Evolutionary conservation across 1,140 invertebrate genomes (phyloP).

Genomic region (Drosophila hydei): DNA sequence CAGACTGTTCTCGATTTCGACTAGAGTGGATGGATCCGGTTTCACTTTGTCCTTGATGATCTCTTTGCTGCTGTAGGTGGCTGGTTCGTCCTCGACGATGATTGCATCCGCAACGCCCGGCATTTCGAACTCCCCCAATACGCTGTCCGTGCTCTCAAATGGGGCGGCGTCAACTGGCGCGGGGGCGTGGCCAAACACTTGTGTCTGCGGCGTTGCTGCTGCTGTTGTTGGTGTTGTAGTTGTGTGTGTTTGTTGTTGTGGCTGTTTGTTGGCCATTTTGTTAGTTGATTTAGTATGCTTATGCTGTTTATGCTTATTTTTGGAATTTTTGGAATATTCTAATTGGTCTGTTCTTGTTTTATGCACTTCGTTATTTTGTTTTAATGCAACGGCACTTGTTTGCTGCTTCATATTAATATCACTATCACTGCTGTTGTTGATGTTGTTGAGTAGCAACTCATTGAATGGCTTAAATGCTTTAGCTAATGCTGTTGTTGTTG

Average conservation of each 20-base stretch:
- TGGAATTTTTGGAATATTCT: slow-evolving; percentile 79
- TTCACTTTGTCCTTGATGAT: slow-evolving; percentile 76
- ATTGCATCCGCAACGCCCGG: slow-evolving; percentile 62
- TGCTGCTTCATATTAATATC: slow-evolving; percentile 56
- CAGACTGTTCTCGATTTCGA: slow-evolving; percentile 88
- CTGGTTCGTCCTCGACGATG: slow-evolving; percentile 67
- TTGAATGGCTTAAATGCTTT: slow-evolving; percentile 73
- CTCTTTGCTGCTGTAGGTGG: slow-evolving; percentile 78
- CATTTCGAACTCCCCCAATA: slow-evolving; percentile 58
- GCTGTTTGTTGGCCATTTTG: slow-evolving; percentile 24
- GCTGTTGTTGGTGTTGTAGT: slow-evolving; percentile 21
- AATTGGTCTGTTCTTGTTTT: slow-evolving; percentile 80
- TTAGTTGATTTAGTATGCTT: slow-evolving; percentile 72
- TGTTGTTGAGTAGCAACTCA: slow-evolving; percentile 53
- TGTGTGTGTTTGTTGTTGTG: slow-evolving; percentile 23
- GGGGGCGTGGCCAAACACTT: slow-evolving; percentile 31
- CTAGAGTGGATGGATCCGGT: slow-evolving; percentile 83
- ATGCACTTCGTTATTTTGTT: slow-evolving; percentile 77
- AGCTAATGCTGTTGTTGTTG: slow-evolving; percentile 59
- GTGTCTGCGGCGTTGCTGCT: slow-evolving; percentile 41
- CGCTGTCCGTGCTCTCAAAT: slow-evolving; percentile 33
- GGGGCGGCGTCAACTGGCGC: background rate
- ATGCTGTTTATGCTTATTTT: slow-evolving; percentile 59
- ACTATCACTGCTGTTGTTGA: slow-evolving; percentile 55
- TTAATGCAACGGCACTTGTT: slow-evolving; percentile 58